These are phyloP conservation scores for Carcinoscorpius rotundicauda DNA, from an alignment of 1,140 invertebrate species.

Conservation along the genomic window DNA sequence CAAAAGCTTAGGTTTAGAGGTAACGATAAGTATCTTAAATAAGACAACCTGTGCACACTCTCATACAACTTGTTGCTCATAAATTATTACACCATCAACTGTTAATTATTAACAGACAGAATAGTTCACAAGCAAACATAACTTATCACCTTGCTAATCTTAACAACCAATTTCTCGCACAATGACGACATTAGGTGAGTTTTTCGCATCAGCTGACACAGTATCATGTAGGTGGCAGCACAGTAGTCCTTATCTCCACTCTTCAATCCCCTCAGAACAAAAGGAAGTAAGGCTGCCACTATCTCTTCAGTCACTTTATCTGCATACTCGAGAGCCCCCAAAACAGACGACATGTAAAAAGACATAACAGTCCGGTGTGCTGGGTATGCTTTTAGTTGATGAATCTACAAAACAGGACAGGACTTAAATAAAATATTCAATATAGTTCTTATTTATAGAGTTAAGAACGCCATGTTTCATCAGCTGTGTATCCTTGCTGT, in stretches of 20 bases:
- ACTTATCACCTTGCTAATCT: slow-evolving; percentile 14
- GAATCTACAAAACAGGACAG: too few relatives aligned
- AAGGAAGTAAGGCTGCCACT: slow-evolving; percentile 52
- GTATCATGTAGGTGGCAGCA: slow-evolving; percentile 57
- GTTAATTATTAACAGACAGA: too few relatives aligned
- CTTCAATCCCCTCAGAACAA: slow-evolving; percentile 50
- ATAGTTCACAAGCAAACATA: too few relatives aligned
- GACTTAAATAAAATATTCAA: too few relatives aligned
- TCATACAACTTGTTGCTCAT: too few relatives aligned
- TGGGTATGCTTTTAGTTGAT: slow-evolving; percentile 35
- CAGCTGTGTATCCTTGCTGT: too few relatives aligned
- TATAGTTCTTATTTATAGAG: too few relatives aligned
- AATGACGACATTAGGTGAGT: slow-evolving; percentile 29
- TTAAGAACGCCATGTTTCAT: too few relatives aligned
- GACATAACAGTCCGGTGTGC: slow-evolving; percentile 54
- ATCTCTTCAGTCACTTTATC: slow-evolving; percentile 49
- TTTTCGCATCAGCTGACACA: slow-evolving; percentile 50
- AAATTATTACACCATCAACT: too few relatives aligned
- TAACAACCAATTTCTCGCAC: slow-evolving; percentile 43
- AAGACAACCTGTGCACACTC: too few relatives aligned
- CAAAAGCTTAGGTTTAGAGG: too few relatives aligned
- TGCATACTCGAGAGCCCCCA: slow-evolving; percentile 49
- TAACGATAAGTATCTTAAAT: too few relatives aligned
- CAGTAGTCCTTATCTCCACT: slow-evolving; percentile 53
- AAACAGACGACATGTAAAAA: slow-evolving; percentile 58